Base-by-base conservation (phyloP, 2,888 invertebrate genomes). In the Drosophila meridionalis region DNA sequence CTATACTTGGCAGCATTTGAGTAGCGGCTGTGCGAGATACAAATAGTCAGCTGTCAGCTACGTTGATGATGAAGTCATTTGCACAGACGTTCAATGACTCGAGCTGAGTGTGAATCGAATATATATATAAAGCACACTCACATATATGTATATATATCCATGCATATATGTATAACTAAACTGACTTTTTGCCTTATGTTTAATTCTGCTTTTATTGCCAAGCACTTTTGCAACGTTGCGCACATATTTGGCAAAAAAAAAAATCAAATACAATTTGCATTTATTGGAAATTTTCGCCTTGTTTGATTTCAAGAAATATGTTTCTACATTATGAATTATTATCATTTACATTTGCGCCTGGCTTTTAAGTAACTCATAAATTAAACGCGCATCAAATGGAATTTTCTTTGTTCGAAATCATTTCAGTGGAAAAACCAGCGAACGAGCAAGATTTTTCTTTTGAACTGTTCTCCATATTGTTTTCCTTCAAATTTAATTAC, bases 31-130 rank as follows among this genome's bases (percentile, higher is more conserved):
- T 26, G 30, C 43, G 57, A 69, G 66, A 72, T 75, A 50, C 66
- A 63, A 64, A 72, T 58, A 74, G 72, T 70, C 72, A 76, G 66
- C 69, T 73, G 71, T 71, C 78, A 62, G 73, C 53, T 68, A 58
- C 64, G 61, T 70, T 66, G 76, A 71, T 76, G 81, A 81, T 81
- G 81, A 81, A 80, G 81, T 81, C 81, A 82, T 80, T 71, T 80
- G 67, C 73, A 68, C 67, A 60, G 81, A 83, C 83, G 83, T 83
- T 83, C 83, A 83, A 80, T 73, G 76, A 80, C 81, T 80, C 71
- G 78, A 59, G 8, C 20, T 58, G 66, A 65, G 59, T 45, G 57
- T 32, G 68, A 50, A 55, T 42, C 74, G 69, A 55, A 69, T 53
- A 55, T 59, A 63, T 45, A 42, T 20, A 28, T 38, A 36, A n/a